phyloP scores from a whole-genome alignment of 2,797 vertebrate genomes.

The Dryobates pubescens region DNA sequence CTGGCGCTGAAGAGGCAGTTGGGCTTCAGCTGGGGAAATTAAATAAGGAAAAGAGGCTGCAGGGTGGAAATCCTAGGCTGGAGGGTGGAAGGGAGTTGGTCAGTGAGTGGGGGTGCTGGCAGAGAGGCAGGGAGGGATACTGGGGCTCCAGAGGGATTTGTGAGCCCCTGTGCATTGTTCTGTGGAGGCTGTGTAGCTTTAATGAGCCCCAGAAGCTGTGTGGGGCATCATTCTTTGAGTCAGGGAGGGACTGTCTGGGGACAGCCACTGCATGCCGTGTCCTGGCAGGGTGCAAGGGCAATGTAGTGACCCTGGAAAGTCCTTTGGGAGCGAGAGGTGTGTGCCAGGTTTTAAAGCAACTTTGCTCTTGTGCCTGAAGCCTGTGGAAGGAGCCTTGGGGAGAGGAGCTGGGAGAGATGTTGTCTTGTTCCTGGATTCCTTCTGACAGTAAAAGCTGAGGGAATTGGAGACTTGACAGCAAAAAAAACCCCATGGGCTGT shows the following conservation, averaged over 20 bases:
- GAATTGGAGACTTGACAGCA: slow-evolving; percentile 64
- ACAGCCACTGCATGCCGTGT: background rate
- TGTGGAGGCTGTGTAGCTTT: rapidly evolving
- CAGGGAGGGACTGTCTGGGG: background rate
- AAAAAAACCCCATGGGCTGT: slow-evolving; percentile 30
- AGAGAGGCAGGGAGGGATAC: background rate
- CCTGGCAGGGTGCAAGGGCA: background rate
- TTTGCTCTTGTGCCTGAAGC: slow-evolving; percentile 9
- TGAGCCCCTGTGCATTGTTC: rapidly evolving
- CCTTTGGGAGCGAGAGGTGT: background rate
- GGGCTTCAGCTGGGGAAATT: background rate
- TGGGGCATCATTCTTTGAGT: background rate
- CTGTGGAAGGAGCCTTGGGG: background rate
- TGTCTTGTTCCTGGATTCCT: slow-evolving; percentile 52
- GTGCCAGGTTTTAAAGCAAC: slow-evolving; percentile 19
- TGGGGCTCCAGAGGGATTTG: background rate
- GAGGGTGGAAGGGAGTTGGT: background rate
- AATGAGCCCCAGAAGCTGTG: background rate
- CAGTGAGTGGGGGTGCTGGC: background rate
- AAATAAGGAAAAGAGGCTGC: background rate
- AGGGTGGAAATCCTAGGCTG: background rate
- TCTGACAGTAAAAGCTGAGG: slow-evolving; percentile 67
- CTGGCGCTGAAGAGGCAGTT: background rate
- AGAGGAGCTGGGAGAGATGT: background rate
- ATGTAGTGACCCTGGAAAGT: background rate